Percentiles rank a stretch among this genome's conserved stretches.
Conservation (phyloP, 1,140 invertebrate species). For the Microvelia longipes region DNA sequence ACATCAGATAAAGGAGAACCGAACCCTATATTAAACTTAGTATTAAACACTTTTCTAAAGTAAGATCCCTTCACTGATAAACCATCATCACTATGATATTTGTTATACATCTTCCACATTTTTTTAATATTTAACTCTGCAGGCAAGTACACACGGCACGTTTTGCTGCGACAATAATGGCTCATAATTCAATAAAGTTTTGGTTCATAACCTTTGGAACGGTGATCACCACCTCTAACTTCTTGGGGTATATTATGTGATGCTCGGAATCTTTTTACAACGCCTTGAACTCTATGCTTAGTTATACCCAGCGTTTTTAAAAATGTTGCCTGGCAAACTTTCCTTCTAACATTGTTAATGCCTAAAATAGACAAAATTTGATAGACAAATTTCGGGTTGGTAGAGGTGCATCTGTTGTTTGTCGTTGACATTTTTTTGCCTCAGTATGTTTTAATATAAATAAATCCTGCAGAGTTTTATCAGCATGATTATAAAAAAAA, state of each 20-base stretch:
- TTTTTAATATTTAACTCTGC: background rate
- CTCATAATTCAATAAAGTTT: background rate
- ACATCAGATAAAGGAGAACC: constrained; percentile 16
- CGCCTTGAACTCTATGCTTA: constrained; percentile 3
- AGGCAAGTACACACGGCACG: background rate
- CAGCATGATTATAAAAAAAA: background rate
- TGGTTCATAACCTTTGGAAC: background rate
- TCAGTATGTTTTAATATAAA: background rate
- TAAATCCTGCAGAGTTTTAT: background rate
- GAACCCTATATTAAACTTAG: constrained; percentile 17
- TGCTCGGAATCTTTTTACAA: background rate
- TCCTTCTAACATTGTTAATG: background rate
- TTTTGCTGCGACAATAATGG: constrained; percentile 1
- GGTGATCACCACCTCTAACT: background rate
- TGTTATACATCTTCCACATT: constrained; percentile 3
- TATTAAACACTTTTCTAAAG: background rate
- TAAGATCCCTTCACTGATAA: background rate
- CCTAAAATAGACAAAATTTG: background rate
- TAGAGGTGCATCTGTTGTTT: background rate
- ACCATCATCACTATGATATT: background rate
- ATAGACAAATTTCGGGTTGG: background rate
- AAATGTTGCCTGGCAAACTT: background rate
- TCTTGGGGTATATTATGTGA: background rate
- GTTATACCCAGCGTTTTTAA: background rate
- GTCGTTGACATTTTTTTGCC: background rate